phyloP scores from a whole-genome alignment of 2,888 invertebrate species.

The Polydrusus tereticollis region DNA sequence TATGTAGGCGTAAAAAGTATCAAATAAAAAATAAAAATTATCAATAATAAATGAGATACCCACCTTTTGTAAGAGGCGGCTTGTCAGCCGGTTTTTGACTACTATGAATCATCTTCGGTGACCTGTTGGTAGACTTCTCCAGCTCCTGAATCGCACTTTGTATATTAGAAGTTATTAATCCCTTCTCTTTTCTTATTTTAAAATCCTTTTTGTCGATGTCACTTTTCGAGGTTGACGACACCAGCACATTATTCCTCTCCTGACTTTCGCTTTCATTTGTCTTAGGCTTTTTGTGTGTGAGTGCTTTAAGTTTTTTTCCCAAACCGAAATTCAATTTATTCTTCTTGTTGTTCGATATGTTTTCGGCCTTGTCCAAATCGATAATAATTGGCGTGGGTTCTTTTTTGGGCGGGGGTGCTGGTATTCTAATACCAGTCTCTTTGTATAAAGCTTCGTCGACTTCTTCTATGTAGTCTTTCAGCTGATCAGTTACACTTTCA shows the following conservation, averaged over 20 bases:
- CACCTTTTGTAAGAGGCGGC: conserved; percentile 77
- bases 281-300: conserved; percentile 54
- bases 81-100: conserved; percentile 80
- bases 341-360: conserved; percentile 58
- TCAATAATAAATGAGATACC: conserved; percentile 6
- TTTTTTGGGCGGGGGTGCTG: conserved; percentile 49
- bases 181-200: conserved; percentile 53
- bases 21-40: too few relatives aligned
- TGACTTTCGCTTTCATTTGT: conserved; percentile 49
- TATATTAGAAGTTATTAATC: conserved; percentile 62
- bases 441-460: conserved; percentile 62
- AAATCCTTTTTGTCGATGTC: not conserved
- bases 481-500: conserved; percentile 62
- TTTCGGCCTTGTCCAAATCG: conserved; percentile 65
- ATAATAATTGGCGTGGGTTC: conserved; percentile 62
- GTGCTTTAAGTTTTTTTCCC: conserved; percentile 59
- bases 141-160: conserved; percentile 70
- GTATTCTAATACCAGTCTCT: conserved; percentile 60
- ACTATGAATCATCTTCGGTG: conserved; percentile 77
- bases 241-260: not conserved
- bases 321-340: conserved; percentile 57
- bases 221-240: conserved; percentile 8
- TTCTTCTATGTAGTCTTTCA: conserved; percentile 64
- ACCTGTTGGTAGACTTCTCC: conserved; percentile 61
- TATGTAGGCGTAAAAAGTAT: conserved; percentile 1